These are phyloP conservation scores for Brachionus calyciflorus DNA, from an alignment of 1,140 invertebrate species.

Conservation along the genomic window DNA sequence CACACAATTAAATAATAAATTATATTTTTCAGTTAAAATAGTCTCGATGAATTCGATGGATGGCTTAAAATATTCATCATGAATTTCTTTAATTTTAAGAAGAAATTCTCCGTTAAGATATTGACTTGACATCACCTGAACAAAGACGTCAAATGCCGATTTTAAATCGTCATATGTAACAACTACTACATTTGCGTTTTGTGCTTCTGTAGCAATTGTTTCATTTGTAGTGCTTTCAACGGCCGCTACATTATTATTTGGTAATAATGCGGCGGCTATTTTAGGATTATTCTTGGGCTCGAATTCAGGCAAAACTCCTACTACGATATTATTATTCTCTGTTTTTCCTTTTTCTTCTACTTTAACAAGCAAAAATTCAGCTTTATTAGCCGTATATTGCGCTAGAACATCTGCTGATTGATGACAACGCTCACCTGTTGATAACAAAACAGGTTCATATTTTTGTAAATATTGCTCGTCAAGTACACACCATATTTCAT, in stretches of 20 bases:
- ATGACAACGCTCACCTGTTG: slow-evolving; percentile 35
- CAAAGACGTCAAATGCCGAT: slow-evolving; percentile 37
- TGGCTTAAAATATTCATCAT: slow-evolving; percentile 44
- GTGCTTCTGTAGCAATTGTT: not conserved
- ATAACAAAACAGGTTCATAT: slow-evolving; percentile 44
- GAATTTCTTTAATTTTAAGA: slow-evolving; percentile 44
- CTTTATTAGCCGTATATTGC: slow-evolving; percentile 31
- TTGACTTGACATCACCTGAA: slow-evolving; percentile 37
- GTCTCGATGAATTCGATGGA: slow-evolving; percentile 44
- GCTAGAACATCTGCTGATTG: slow-evolving; percentile 44
- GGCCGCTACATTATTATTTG: not conserved
- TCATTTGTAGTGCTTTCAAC: not conserved
- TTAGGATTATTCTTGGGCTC: slow-evolving; percentile 39
- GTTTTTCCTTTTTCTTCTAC: slow-evolving; percentile 47
- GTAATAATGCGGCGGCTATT: not conserved
- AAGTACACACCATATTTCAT: slow-evolving; percentile 42
- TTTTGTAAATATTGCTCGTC: slow-evolving; percentile 43
- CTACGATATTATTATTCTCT: slow-evolving; percentile 45
- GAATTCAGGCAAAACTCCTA: slow-evolving; percentile 17
- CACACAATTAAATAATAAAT: slow-evolving; percentile 6
- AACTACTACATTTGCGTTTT: slow-evolving; percentile 19
- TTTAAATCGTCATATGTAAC: slow-evolving; percentile 44
- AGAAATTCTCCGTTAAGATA: slow-evolving; percentile 41
- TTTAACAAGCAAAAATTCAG: slow-evolving; percentile 31
- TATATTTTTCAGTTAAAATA: slow-evolving; percentile 45